A percentile compares a stretch with the other conserved stretches of the same genome.
phyloP scores from a whole-genome alignment of 2,888 invertebrate genomes.

The Ditula angustiorana region DNA sequence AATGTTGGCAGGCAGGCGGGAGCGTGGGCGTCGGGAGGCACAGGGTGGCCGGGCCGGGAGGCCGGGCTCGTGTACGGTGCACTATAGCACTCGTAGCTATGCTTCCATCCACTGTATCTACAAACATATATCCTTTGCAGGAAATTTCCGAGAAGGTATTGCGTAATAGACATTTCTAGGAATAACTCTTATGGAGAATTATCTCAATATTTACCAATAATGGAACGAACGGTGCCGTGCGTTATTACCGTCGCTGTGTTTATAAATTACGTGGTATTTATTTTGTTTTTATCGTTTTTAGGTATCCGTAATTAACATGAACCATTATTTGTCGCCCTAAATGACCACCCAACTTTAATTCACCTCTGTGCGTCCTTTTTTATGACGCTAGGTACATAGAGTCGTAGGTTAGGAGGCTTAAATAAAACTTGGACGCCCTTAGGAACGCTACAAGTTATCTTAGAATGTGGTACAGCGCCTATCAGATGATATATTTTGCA shows the following conservation, averaged over 20 bases:
- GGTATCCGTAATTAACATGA: background rate
- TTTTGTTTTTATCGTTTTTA: background rate
- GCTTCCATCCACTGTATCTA: slow-evolving; percentile 13
- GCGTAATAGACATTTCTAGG: slow-evolving; percentile 22
- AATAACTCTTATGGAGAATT: background rate
- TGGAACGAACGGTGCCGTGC: background rate
- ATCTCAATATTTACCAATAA: background rate
- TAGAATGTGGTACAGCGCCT: too few relatives aligned
- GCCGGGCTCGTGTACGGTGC: slow-evolving; percentile 34
- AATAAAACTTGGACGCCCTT: too few relatives aligned
- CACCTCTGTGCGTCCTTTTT: background rate
- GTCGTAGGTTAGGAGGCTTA: too few relatives aligned
- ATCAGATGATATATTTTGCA: too few relatives aligned
- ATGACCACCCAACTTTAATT: too few relatives aligned
- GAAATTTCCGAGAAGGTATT: slow-evolving; percentile 20
- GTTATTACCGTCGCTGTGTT: background rate
- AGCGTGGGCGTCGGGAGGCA: slow-evolving; percentile 29
- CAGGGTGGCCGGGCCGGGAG: slow-evolving; percentile 16
- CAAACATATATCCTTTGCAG: slow-evolving; percentile 28
- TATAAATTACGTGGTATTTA: background rate
- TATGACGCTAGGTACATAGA: background rate
- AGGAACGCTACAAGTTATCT: too few relatives aligned
- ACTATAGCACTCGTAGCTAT: slow-evolving; percentile 37
- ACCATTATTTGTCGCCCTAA: too few relatives aligned
- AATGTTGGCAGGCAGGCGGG: slow-evolving; percentile 22